phyloP scores from a whole-genome alignment of 2,888 invertebrate genomes.

The Sabatieria punctata region DNA sequence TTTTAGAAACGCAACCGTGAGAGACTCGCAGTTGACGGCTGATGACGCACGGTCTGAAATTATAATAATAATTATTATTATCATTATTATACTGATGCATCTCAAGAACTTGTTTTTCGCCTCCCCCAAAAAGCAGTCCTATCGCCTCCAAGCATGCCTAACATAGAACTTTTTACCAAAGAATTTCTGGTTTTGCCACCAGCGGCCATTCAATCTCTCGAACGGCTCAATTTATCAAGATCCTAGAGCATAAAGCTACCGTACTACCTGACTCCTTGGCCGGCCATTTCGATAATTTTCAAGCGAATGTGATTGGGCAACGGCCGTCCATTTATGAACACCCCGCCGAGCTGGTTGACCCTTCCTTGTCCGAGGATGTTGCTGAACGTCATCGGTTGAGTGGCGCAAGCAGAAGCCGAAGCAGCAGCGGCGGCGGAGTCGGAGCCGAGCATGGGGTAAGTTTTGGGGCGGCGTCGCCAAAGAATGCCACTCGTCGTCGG shows the following conservation, averaged over 20 bases:
- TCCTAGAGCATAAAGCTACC: no score
- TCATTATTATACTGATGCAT: slow-evolving; percentile 12
- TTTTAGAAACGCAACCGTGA: slow-evolving; percentile 93
- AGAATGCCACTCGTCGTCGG: no score
- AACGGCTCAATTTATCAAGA: no score
- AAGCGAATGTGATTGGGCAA: slow-evolving; percentile 86
- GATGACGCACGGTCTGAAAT: slow-evolving; percentile 68
- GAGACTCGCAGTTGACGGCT: slow-evolving; percentile 85
- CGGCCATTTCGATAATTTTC: slow-evolving; percentile 91
- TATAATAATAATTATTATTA: not conserved
- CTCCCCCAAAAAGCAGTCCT: no score
- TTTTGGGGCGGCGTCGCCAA: no score
- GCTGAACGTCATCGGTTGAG: slow-evolving; percentile 12
- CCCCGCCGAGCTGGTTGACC: slow-evolving; percentile 88
- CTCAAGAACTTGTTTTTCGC: slow-evolving; percentile 1
- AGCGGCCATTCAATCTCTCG: no score
- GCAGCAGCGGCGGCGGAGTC: no score
- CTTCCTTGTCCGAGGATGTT: slow-evolving; percentile 59
- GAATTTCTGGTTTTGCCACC: no score
- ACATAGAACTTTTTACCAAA: no score
- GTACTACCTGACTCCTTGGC: slow-evolving; percentile 56
- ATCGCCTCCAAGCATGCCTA: no score
- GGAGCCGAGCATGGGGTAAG: no score
- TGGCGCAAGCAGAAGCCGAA: no score
- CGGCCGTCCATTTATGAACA: slow-evolving; percentile 92